phyloP scores from a whole-genome alignment of 2,888 invertebrate species.

The Noctua comes region DNA sequence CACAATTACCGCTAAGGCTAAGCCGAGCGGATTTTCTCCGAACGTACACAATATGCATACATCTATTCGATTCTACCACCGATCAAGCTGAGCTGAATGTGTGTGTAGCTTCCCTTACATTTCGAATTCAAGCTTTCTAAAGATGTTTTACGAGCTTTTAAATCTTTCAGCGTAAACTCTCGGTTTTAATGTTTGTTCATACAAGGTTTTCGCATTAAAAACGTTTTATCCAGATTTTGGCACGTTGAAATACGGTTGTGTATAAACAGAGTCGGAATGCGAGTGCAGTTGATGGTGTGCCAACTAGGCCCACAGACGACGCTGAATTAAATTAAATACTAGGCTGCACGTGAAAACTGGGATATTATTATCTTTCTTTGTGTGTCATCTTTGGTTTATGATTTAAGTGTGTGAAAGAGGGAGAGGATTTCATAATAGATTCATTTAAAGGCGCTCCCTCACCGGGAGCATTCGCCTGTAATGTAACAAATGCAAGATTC shows the following conservation, averaged over 20 bases:
- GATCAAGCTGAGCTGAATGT: not conserved
- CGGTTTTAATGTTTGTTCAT: slow-evolving; percentile 41
- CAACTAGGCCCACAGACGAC: slow-evolving; percentile 70
- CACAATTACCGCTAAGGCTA: not conserved
- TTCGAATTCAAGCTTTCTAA: slow-evolving; percentile 22
- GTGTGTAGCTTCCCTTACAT: not conserved
- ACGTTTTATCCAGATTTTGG: slow-evolving; percentile 42
- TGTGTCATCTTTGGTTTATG: slow-evolving; percentile 55
- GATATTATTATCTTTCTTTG: slow-evolving; percentile 64
- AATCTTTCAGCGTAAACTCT: slow-evolving; percentile 47
- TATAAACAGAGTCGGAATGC: slow-evolving; percentile 69
- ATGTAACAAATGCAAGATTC: too few relatives aligned
- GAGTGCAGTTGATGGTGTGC: slow-evolving; percentile 73
- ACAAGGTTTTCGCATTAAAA: slow-evolving; percentile 49
- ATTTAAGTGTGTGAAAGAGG: not conserved
- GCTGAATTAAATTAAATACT: slow-evolving; percentile 69
- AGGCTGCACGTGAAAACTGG: slow-evolving; percentile 66
- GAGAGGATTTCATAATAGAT: not conserved
- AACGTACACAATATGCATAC: not conserved
- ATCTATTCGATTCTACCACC: not conserved
- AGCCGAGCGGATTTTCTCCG: not conserved
- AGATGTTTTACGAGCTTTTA: slow-evolving; percentile 38
- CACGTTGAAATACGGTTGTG: slow-evolving; percentile 65
- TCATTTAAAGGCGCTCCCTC: too few relatives aligned
- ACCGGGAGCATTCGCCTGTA: too few relatives aligned